A percentile compares a stretch with the other conserved stretches of the same genome.
phyloP scores from a whole-genome alignment of 2,113 vertebrate genomes.

The Saccopteryx leptura region DNA sequence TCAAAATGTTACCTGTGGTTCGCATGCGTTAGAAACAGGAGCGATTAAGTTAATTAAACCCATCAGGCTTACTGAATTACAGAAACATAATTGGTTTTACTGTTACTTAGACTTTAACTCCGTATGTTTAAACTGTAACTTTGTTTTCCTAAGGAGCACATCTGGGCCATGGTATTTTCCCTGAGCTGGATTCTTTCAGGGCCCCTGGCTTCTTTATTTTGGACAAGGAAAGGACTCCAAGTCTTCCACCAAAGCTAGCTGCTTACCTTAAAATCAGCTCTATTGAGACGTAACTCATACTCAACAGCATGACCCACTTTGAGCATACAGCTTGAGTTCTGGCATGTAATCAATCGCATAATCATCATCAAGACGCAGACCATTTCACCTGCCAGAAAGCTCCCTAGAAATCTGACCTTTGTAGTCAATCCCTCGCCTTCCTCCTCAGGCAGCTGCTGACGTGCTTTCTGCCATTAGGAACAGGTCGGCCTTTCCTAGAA shows the following conservation, averaged over 20 bases:
- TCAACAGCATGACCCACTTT: not conserved
- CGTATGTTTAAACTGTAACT: not conserved
- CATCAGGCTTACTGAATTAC: not conserved
- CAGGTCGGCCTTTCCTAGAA: not conserved
- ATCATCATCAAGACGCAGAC: not conserved
- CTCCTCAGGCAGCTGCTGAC: not conserved
- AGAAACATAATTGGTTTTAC: not conserved
- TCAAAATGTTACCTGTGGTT: not conserved
- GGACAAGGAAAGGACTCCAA: not conserved
- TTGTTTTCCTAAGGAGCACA: not conserved
- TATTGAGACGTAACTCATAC: not conserved
- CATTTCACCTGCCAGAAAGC: not conserved
- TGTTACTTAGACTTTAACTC: conserved; percentile 43
- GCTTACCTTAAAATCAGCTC: conserved; percentile 32
- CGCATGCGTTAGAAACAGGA: not conserved
- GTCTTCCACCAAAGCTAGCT: not conserved
- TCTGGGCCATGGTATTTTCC: not conserved
- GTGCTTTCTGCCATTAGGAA: not conserved
- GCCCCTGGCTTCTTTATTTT: not conserved
- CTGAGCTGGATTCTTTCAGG: not conserved
- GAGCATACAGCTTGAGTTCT: not conserved
- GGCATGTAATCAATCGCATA: not conserved
- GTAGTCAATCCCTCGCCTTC: not conserved
- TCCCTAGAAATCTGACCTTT: not conserved
- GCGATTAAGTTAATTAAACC: conserved; percentile 9